Evolutionary conservation across 2,113 vertebrate genomes (phyloP).

Genomic region (Micronycteris hirsuta): DNA sequence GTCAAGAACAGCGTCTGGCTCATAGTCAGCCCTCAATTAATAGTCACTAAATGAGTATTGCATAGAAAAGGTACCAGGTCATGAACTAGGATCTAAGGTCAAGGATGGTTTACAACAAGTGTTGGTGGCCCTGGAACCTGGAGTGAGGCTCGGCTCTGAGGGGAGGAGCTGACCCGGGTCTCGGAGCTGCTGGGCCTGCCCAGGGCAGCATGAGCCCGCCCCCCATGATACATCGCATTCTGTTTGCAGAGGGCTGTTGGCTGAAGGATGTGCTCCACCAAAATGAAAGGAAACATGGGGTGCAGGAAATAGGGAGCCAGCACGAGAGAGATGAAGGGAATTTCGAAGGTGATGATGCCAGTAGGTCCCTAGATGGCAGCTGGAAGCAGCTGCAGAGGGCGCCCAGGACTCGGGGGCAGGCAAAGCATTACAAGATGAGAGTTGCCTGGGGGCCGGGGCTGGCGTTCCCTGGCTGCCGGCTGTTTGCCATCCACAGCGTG

Average conservation of each 20-base stretch:
- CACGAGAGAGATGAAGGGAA: not conserved
- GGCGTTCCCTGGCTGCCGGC: not conserved
- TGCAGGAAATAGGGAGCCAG: not conserved
- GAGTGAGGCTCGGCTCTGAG: not conserved
- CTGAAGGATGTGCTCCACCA: not conserved
- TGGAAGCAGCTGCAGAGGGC: not conserved
- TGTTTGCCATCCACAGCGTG: rapidly evolving
- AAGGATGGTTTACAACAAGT: not conserved
- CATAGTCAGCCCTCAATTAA: not conserved
- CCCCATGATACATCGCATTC: not conserved
- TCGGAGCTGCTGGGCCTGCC: not conserved
- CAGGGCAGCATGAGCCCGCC: not conserved
- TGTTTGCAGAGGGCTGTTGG: not conserved
- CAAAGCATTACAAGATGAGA: not conserved
- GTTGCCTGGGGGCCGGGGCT: not conserved
- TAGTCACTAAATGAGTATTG: not conserved
- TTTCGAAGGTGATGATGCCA: not conserved
- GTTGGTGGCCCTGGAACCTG: not conserved
- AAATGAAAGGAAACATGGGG: not conserved
- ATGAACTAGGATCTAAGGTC: not conserved
- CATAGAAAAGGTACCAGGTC: not conserved
- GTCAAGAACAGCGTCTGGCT: not conserved
- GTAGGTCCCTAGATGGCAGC: not conserved
- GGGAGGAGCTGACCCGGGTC: not conserved
- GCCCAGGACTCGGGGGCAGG: not conserved